Evolutionary conservation across 1,140 invertebrate genomes (phyloP), one percentile per base, ranked within the genome.

Genomic region (Acyrthosiphon pisum): DNA sequence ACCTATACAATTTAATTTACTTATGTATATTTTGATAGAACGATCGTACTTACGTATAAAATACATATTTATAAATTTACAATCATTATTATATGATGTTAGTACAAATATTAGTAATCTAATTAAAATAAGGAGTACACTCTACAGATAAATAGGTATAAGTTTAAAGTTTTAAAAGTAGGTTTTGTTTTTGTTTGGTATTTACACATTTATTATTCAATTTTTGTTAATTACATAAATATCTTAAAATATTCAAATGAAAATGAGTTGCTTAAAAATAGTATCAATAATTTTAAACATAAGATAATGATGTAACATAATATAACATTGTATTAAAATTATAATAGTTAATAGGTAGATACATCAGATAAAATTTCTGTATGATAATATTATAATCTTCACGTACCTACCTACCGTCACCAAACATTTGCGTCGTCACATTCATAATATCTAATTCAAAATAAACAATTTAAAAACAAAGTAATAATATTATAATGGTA

Each of bases 401-500:
- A 14, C 14, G 1, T 76, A 76, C n/a, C 60, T 4, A n/a, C n/a
- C n/a, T n/a, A n/a, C n/a, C 37, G 41, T 76, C 6, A 76, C n/a
- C 60, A 76, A 76, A 76, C 30, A 76, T 53, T 30, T 76, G 60
- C 30, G 30, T 35, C 60, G 60, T 76, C 60, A 76, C 60, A 76
- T 76, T 76, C 30, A 76, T 60, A 60, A 60, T 53, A 53, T 53
- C n/a, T n/a, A 1, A 76, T 76, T 35, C 14, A 76, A 76, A n/a
- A n/a, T 76, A 76, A 76, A n/a, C 4, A 76, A n/a, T 76, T n/a
- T 76, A 76, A n/a, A 68, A 76, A 76, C 60, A n/a, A 76, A 76
- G 6, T 76, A 76, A 76, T n/a, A 76, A 76, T n/a, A 76, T 76
- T 76, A 18, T 14, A 30, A 60, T 76, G 30, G 14, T 76, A 76